Evolutionary conservation across 2,888 invertebrate species (phyloP).

Genomic region (Lapara coniferarum): DNA sequence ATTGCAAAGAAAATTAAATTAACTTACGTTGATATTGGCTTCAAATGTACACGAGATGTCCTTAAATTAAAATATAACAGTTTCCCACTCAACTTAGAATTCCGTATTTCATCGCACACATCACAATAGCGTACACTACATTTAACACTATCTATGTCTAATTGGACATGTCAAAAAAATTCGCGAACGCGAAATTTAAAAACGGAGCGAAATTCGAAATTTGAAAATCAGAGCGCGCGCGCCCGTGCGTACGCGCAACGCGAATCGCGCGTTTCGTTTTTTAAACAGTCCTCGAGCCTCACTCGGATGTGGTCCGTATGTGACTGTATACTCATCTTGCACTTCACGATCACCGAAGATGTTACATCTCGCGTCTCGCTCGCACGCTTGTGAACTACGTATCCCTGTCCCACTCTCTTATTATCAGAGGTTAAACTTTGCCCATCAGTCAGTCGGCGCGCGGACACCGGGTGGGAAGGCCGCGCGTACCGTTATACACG

Average conservation of each 20-base stretch:
- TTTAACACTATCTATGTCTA: conserved; percentile 14
- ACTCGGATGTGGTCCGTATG: conserved; percentile 81
- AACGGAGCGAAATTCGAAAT: conserved; percentile 29
- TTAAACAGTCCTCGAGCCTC: conserved; percentile 73
- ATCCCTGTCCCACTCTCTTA: conserved; percentile 71
- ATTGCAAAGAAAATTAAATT: background rate
- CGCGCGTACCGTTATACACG: conserved; percentile 75
- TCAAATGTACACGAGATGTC: conserved; percentile 22
- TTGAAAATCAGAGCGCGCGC: conserved; percentile 47
- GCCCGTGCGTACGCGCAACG: conserved; percentile 73
- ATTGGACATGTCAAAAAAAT: conserved; percentile 23
- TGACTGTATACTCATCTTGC: conserved; percentile 83
- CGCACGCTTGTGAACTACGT: conserved; percentile 45
- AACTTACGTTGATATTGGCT: conserved; percentile 8
- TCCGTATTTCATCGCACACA: conserved; percentile 17
- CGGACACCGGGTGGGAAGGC: conserved; percentile 76
- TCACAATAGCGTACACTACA: conserved; percentile 18
- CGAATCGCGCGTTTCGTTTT: conserved; percentile 69
- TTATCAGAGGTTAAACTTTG: conserved; percentile 80
- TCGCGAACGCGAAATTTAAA: conserved; percentile 27
- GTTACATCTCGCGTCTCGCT: conserved; percentile 70
- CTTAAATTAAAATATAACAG: conserved; percentile 21
- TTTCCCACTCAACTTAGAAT: conserved; percentile 19
- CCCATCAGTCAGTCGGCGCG: conserved; percentile 80
- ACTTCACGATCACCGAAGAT: conserved; percentile 82